Base-by-base conservation (phyloP, 35 echinoderm and acorn worm genomes). In the Apostichopus japonicus region DNA sequence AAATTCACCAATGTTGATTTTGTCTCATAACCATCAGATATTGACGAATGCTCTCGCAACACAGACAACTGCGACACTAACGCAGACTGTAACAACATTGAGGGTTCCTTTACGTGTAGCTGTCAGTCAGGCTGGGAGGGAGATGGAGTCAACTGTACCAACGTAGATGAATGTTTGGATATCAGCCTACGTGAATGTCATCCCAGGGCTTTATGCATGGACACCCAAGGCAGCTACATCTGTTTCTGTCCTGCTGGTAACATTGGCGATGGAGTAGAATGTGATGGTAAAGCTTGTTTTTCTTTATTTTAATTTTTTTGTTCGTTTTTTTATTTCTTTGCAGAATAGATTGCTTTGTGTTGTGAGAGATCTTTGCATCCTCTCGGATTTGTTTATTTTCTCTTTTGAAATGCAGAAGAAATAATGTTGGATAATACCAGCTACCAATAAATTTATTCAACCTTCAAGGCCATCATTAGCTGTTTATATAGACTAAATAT, bases 141-240 rank as follows among this genome's bases (percentile, higher is more conserved):
- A 21, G 72, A 76, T 23, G 94, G 96, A 6, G 9, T 24, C 55
- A 86, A 67, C 11, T 95, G 94, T 53, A 80, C 21, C 16, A 95
- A 98, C 61, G 87, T 98, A 53, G 90, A 98, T 24, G 96, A 98
- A 87, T 98, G 96, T 82, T 25, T 27, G 4, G 56, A 75, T 14
- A 19, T 54, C 0, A 70, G 61, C 2, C 33, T 73, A 7, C 24
- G 53, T 9, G 53, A 79, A 5, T 98, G 96, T 80, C 81, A 94
- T 87, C 92, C 94, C 0, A 92, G 92, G 23, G 93, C 96, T 7
- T 53, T 58, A 11, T 98, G 96, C 76, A 87, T 78, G 8, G 92
- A 98, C 57, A 95, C 83, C 8, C 51, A 77, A 8, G 96, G 96
- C 33, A 92, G 90, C 62, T 98, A 90, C 56, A 88, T 90, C 27